These are phyloP conservation scores for Agonum fuliginosum DNA, from an alignment of 2,888 invertebrate genomes.

Conservation along the genomic window DNA sequence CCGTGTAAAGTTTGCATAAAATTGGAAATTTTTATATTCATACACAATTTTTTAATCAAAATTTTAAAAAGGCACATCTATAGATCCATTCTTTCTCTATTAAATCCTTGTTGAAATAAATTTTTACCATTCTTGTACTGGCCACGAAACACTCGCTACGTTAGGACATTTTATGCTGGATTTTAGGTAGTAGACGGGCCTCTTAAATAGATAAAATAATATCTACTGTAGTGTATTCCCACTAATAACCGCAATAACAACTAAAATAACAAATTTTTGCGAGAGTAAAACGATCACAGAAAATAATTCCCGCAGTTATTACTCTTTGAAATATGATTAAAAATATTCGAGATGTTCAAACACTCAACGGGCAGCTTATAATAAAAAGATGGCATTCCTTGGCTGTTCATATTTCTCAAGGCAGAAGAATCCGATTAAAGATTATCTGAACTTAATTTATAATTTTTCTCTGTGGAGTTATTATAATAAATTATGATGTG, in stretches of 20 bases:
- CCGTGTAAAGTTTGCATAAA: no score
- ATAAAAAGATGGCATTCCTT: conserved; percentile 40
- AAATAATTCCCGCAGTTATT: conserved; percentile 23
- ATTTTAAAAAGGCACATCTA: no score
- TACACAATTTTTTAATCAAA: no score
- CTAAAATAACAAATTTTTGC: neutral
- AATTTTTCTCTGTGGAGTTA: conserved; percentile 28
- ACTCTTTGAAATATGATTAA: conserved; percentile 33
- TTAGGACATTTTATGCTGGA: no score
- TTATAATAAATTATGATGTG: conserved; percentile 53
- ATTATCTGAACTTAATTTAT: conserved; percentile 47
- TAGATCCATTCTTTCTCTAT: no score
- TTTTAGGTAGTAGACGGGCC: neutral
- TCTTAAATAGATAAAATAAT: no score
- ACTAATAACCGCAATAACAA: neutral
- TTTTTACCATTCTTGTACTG: no score
- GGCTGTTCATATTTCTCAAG: conserved; percentile 36
- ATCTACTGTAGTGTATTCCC: no score
- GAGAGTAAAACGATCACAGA: conserved; percentile 17
- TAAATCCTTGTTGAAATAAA: no score
- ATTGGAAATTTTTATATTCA: no score
- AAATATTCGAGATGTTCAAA: conserved; percentile 41
- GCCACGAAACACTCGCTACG: no score
- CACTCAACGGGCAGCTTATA: neutral
- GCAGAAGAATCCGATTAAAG: conserved; percentile 41